Conservation (phyloP, 2,888 invertebrate species). For the Gryllus longicercus region DNA sequence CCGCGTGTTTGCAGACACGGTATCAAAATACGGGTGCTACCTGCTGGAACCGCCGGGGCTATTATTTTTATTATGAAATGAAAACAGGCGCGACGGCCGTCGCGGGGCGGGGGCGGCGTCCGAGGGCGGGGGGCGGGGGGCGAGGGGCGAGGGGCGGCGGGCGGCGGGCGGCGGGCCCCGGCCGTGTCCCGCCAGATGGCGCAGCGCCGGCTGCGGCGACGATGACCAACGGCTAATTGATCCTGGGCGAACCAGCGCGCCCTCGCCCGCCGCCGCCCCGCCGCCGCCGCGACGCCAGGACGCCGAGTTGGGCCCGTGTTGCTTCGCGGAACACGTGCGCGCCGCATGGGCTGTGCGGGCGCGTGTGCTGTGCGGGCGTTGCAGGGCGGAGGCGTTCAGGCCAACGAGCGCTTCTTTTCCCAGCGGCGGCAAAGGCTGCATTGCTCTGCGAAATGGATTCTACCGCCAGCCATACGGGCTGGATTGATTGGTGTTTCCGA, state of each 20-base stretch:
- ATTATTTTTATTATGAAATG: not conserved
- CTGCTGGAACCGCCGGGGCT: not conserved
- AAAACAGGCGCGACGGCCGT: not conserved
- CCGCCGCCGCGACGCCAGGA: not conserved
- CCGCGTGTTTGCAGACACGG: not conserved
- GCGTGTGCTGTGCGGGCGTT: not conserved
- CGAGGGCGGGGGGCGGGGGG: not conserved
- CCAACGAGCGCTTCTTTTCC: not conserved
- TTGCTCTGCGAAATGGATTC: too few species aligned
- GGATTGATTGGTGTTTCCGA: too few species aligned
- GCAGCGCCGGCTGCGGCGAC: not conserved
- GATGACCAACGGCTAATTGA: conserved; percentile 8
- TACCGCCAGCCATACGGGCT: too few species aligned
- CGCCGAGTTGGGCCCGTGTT: not conserved
- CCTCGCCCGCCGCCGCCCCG: too few species aligned
- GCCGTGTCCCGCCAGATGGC: conserved; percentile 17
- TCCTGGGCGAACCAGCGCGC: not conserved
- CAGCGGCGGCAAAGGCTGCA: not conserved
- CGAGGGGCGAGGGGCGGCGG: not conserved
- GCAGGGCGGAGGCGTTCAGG: not conserved
- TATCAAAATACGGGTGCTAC: not conserved
- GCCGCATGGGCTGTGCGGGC: not conserved
- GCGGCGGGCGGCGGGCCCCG: not conserved
- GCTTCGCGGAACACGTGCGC: not conserved
- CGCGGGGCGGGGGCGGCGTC: not conserved